Evolutionary conservation across 1,140 invertebrate genomes (phyloP).

Genomic region (Centruroides vittatus): DNA sequence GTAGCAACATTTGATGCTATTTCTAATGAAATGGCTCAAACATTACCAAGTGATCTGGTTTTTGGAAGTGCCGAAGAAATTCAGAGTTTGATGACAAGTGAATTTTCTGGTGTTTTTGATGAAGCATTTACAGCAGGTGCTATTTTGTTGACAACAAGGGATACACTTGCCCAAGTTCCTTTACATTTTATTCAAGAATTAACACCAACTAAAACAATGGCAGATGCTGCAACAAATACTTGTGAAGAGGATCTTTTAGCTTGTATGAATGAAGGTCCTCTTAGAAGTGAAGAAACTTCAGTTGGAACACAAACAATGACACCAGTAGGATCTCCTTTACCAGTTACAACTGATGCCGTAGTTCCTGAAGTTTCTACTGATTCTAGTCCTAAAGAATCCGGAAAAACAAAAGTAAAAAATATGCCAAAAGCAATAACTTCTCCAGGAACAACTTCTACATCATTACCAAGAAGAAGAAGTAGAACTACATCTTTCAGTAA

Average conservation of each 20-base stretch:
- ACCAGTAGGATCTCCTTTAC: conserved; percentile 11
- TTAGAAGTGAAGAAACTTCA: conserved; percentile 11
- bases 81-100: conserved; percentile 7
- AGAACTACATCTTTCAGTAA: neutral
- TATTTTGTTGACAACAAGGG: conserved; percentile 6
- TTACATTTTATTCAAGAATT: conserved; percentile 14
- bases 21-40: conserved; percentile 2
- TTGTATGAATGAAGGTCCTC: conserved; percentile 1
- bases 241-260: conserved; percentile 14
- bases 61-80: conserved; percentile 10
- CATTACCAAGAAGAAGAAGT: neutral
- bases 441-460: neutral
- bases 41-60: conserved; percentile 7
- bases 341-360: neutral
- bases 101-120: conserved; percentile 15
- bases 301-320: conserved; percentile 17
- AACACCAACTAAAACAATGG: conserved; percentile 9
- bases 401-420: no score
- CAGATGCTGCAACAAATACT: conserved; percentile 17
- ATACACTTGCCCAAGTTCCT: conserved; percentile 10
- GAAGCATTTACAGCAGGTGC: conserved; percentile 13
- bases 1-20: neutral
- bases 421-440: neutral
- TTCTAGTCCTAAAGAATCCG: no score
- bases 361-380: no score